These are phyloP conservation scores for Eulithis prunata DNA, from an alignment of 2,888 invertebrate species.

Conservation along the genomic window DNA sequence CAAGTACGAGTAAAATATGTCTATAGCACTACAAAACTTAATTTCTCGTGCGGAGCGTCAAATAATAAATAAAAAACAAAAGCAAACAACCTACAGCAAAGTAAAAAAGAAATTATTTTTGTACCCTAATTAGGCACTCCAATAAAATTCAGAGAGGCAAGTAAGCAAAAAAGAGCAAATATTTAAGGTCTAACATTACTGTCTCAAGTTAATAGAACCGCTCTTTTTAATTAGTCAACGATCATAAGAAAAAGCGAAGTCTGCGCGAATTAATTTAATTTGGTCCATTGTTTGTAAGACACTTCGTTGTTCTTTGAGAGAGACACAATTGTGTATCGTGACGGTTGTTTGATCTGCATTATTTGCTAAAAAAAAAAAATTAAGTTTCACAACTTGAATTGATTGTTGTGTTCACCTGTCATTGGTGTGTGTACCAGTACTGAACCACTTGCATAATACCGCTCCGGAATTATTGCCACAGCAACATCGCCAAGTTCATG, in stretches of 20 bases:
- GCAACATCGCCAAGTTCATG: no score
- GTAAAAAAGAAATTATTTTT: neutral
- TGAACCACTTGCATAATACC: no score
- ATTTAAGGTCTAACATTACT: constrained; percentile 29
- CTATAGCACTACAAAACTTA: no score
- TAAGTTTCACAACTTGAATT: no score
- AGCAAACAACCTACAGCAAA: neutral
- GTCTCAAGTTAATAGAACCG: constrained; percentile 38
- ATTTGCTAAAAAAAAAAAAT: no score
- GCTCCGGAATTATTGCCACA: no score
- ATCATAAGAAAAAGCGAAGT: constrained; percentile 36
- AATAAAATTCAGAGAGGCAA: constrained; percentile 8
- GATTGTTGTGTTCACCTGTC: no score
- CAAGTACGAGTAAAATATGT: no score
- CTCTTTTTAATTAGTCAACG: constrained; percentile 40
- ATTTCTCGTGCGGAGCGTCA: no score
- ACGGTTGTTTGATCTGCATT: neutral
- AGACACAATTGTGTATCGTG: neutral
- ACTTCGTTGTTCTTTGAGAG: constrained; percentile 36
- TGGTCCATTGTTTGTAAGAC: constrained; percentile 39
- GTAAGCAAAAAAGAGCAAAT: constrained; percentile 22
- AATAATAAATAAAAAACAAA: neutral
- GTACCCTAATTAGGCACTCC: neutral
- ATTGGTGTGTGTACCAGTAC: no score
- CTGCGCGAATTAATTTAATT: constrained; percentile 41